phyloP scores from a whole-genome alignment of 2,888 invertebrate species.

The Sepioteuthis lessoniana region DNA sequence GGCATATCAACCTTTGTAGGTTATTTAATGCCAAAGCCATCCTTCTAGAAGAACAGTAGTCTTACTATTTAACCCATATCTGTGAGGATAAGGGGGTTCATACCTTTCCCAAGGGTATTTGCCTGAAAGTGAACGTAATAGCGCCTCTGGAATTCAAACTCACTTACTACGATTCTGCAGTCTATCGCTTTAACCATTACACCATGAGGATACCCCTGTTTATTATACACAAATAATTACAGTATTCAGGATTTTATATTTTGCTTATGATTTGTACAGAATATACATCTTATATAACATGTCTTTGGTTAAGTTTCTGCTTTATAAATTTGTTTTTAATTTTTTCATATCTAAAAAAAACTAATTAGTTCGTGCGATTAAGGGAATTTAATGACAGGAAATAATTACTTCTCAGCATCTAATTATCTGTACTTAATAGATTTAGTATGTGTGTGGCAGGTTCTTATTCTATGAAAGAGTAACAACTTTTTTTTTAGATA shows the following conservation, averaged over 20 bases:
- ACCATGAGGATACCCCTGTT: no score
- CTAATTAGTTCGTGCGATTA: neutral
- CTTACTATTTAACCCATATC: no score
- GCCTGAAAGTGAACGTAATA: no score
- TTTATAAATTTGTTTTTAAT: neutral
- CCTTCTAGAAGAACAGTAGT: no score
- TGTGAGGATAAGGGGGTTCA: no score
- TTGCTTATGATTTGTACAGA: neutral
- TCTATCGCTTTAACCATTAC: no score
- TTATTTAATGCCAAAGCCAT: no score
- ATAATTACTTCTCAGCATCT: neutral
- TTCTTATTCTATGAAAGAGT: neutral
- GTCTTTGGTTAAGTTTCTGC: neutral
- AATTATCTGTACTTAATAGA: neutral
- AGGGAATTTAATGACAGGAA: neutral
- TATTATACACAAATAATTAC: no score
- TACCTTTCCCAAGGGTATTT: no score
- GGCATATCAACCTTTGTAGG: no score
- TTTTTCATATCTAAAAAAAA: neutral
- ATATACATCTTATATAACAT: neutral
- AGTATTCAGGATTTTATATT: neutral
- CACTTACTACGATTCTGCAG: no score
- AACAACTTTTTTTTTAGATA: neutral
- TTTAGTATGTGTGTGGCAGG: neutral
- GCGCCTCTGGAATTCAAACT: no score